A percentile compares a stretch with the other conserved stretches of the same genome.
phyloP scores from a whole-genome alignment of 2,113 vertebrate species.

The Antechinus stuartii region DNA sequence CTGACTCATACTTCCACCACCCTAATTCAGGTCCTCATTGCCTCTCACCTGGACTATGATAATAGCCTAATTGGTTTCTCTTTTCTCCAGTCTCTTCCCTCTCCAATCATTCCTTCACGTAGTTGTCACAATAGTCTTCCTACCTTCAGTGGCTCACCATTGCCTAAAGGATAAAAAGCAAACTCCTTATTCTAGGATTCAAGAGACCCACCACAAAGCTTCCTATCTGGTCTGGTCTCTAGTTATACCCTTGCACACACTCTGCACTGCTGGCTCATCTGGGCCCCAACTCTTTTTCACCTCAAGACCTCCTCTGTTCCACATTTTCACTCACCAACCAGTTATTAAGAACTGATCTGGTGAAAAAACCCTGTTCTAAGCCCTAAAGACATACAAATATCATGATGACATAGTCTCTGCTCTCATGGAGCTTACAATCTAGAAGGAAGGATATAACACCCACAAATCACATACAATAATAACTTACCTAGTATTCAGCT shows the following conservation, averaged over 20 bases:
- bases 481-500: neutral
- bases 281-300: neutral
- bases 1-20: neutral
- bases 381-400: neutral
- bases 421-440: neutral
- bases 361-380: neutral
- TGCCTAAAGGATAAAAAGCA: neutral
- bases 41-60: neutral
- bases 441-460: neutral
- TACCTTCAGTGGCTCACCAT: neutral
- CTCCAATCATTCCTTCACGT: neutral
- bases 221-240: neutral
- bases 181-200: slow-evolving; percentile 2
- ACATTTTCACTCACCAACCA: neutral
- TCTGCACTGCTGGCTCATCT: neutral
- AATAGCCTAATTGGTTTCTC: neutral
- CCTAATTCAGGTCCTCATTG: neutral
- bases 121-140: neutral
- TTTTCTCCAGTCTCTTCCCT: neutral
- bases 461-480: neutral
- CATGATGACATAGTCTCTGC: neutral
- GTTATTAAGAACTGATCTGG: neutral
- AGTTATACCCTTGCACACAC: neutral
- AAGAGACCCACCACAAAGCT: neutral
- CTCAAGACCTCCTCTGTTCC: neutral